phyloP scores from a whole-genome alignment of 2,113 vertebrate species.

The Haemorhous mexicanus region DNA sequence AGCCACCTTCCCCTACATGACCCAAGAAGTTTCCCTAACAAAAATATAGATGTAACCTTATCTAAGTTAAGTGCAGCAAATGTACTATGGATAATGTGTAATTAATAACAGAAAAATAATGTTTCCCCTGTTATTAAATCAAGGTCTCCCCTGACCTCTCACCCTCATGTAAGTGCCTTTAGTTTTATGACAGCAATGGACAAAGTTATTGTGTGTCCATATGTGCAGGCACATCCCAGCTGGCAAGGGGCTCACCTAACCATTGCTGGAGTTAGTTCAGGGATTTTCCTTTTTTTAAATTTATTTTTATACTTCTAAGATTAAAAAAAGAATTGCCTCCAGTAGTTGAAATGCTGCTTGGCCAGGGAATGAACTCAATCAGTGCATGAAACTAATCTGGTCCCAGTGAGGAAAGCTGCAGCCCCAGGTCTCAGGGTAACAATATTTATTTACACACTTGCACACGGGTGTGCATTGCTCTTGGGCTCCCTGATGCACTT shows the following conservation, averaged over 20 bases:
- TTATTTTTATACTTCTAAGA: background rate
- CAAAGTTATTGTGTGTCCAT: slow-evolving; percentile 41
- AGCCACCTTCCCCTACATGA: background rate
- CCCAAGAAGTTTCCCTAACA: slow-evolving; percentile 49
- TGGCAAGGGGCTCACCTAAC: slow-evolving; percentile 9
- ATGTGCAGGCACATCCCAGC: background rate
- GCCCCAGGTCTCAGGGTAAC: background rate
- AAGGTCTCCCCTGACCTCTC: slow-evolving; percentile 62
- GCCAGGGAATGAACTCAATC: slow-evolving; percentile 62
- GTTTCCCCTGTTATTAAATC: slow-evolving; percentile 62
- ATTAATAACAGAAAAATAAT: slow-evolving; percentile 80
- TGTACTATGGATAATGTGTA: slow-evolving; percentile 61
- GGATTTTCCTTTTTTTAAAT: background rate
- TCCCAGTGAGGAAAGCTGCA: slow-evolving; percentile 7
- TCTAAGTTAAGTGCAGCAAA: slow-evolving; percentile 59
- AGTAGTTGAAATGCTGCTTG: slow-evolving; percentile 28
- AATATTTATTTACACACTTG: background rate
- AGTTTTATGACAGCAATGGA: slow-evolving; percentile 66
- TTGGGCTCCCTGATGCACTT: background rate
- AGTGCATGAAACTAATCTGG: slow-evolving; percentile 30
- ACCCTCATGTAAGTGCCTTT: slow-evolving; percentile 70
- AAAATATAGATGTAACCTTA: slow-evolving; percentile 75
- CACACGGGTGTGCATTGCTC: accelerated
- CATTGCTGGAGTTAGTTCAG: slow-evolving; percentile 20
- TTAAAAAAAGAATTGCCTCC: background rate